Evolutionary conservation across 2,888 invertebrate species (phyloP).

Genomic region (Drosophila lutescens): DNA sequence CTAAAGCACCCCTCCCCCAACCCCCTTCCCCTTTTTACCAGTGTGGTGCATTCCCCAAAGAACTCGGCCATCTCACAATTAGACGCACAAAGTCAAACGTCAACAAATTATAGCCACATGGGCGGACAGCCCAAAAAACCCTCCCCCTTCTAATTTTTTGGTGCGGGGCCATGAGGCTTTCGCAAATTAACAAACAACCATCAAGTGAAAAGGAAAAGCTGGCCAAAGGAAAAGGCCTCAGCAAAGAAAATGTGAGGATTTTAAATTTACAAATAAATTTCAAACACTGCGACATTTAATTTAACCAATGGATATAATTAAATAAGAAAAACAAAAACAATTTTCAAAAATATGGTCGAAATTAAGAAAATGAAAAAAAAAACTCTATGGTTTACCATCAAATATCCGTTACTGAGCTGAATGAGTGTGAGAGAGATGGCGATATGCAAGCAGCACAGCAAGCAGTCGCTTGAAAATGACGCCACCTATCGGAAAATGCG

Average conservation of each 20-base stretch:
- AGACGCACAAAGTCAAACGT: constrained; percentile 80
- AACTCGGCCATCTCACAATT: constrained; percentile 63
- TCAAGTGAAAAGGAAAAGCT: constrained; percentile 56
- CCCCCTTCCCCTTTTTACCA: not conserved
- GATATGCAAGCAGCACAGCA: too few relatives aligned
- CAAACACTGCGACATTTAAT: constrained; percentile 10
- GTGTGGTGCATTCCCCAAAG: constrained; percentile 39
- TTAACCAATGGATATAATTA: not conserved
- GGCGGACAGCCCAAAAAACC: constrained; percentile 50
- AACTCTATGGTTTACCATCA: too few relatives aligned
- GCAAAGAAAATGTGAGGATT: constrained; percentile 22
- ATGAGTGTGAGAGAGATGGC: too few relatives aligned
- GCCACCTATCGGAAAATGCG: too few relatives aligned
- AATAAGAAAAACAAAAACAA: too few relatives aligned
- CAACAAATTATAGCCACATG: constrained; percentile 80
- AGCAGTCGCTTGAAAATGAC: too few relatives aligned
- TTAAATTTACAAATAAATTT: constrained; percentile 16
- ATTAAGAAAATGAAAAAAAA: too few relatives aligned
- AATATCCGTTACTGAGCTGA: too few relatives aligned
- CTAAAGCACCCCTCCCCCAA: constrained; percentile 11
- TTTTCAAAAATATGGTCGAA: too few relatives aligned
- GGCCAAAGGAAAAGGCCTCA: constrained; percentile 54
- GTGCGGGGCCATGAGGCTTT: constrained; percentile 30
- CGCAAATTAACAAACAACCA: constrained; percentile 78
- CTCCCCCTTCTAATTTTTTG: not conserved